Conservation (phyloP, 2,113 vertebrate species). For the Spea multiplicata region DNA sequence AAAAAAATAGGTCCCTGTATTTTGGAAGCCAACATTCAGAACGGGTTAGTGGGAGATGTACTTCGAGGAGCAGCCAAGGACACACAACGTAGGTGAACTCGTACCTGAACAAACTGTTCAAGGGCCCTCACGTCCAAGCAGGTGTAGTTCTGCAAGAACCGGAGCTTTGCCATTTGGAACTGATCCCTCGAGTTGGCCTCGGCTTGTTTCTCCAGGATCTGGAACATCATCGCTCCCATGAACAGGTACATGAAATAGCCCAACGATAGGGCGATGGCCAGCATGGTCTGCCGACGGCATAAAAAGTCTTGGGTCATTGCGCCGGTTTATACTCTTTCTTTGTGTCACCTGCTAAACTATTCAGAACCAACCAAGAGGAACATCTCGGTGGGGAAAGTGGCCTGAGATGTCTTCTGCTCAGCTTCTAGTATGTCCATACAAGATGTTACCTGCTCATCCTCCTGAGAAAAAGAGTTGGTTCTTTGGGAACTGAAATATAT, state of each 20-base stretch:
- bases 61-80: no score
- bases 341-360: background rate
- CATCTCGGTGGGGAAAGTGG: background rate
- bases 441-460: constrained; percentile 8
- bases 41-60: no score
- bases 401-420: background rate
- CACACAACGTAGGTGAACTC: background rate
- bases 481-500: background rate
- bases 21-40: no score
- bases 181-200: constrained; percentile 78
- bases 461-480: background rate
- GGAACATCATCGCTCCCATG: constrained; percentile 81
- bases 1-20: no score
- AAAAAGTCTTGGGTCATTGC: constrained; percentile 69
- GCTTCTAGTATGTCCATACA: no score
- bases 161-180: constrained; percentile 83
- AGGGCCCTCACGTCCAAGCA: constrained; percentile 80
- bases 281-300: constrained; percentile 62
- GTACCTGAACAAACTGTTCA: constrained; percentile 88
- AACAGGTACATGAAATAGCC: constrained; percentile 82
- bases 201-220: constrained; percentile 82
- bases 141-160: constrained; percentile 85
- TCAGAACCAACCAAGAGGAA: background rate
- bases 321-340: background rate
- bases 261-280: constrained; percentile 70